Evolutionary conservation across 1,140 invertebrate genomes (phyloP).

Genomic region (Brachystomella parvula): DNA sequence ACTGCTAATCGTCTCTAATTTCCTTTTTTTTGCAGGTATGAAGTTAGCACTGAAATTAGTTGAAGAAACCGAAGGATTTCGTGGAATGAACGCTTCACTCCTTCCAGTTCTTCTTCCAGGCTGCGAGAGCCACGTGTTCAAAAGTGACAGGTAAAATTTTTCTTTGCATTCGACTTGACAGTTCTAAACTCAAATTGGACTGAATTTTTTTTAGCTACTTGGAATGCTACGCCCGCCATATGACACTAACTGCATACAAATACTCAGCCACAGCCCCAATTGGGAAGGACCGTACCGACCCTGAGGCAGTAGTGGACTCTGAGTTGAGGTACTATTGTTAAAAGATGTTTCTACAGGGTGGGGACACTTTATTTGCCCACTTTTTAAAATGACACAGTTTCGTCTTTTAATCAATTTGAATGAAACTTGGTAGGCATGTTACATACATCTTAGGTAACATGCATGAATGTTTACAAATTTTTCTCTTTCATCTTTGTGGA

Average conservation of each 20-base stretch:
- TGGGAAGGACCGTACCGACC: neutral
- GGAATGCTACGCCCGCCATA: neutral
- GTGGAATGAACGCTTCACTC: slow-evolving; percentile 9
- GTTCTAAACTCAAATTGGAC: too few species aligned
- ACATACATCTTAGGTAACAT: too few species aligned
- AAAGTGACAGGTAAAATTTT: slow-evolving; percentile 16
- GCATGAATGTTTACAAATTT: too few species aligned
- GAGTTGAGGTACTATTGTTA: neutral
- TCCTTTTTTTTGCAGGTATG: neutral
- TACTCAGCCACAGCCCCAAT: slow-evolving; percentile 4
- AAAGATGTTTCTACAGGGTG: too few species aligned
- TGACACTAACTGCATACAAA: neutral
- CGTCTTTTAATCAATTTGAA: too few species aligned
- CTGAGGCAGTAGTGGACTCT: slow-evolving; percentile 1
- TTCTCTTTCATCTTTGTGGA: too few species aligned
- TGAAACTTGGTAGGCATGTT: too few species aligned
- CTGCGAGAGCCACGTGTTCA: slow-evolving; percentile 19
- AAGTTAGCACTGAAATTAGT: slow-evolving; percentile 15
- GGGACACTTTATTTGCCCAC: too few species aligned
- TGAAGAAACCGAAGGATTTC: slow-evolving; percentile 11
- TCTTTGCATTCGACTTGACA: too few species aligned
- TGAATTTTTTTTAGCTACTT: too few species aligned
- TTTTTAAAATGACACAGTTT: too few species aligned
- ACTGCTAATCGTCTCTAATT: too few species aligned
- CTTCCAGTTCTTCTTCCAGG: slow-evolving; percentile 13